Evolutionary conservation across 1,140 invertebrate genomes (phyloP), one percentile per base, ranked within the genome.

Genomic region (Drosophila sp.): DNA sequence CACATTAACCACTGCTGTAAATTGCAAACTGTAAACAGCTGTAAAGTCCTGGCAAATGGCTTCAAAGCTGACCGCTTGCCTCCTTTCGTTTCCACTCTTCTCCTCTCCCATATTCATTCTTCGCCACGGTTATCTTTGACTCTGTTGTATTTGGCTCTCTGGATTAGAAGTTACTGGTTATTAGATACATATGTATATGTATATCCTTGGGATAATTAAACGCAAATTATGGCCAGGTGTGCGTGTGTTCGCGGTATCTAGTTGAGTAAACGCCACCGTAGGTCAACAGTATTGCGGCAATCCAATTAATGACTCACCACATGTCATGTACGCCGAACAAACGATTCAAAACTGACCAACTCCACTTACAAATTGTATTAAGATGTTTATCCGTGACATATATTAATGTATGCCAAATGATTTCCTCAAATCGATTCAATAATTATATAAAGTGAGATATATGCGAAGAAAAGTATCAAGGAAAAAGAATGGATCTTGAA

Each of bases 1-100:
- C 44, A 50, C 44, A 50, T 50, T 50, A 50, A 50, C 44, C 44
- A 50, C 44, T 50, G 44, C 44, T 50, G 44, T 50, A 50, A 50
- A 50, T 50, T 50, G 44, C 23, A 50, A 27, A 50, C 44, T 50
- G 44, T 47, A 47, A 47, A 47, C 44, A 47, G 17, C 44, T 47
- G 44, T 50, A 50, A 50, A 50, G 44, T 47, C 23, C 44, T 50
- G 44, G 23, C 23, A 50, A 50, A 50, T 27, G 23, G 44, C 44
- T 38, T 35, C 35, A 11, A 38, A 2, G 44, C 44, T 25, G 35
- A 8, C 44, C 44, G 5, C 6, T 5, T 0, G 25, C n/a, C 8
- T 6, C 17, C 44, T 40, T 10, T n/a, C n/a, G 11, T n/a, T 50
- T 23, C 10, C 6, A 10, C 4, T 25, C 44, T 47, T 47, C 44